Base-by-base conservation (phyloP, 2,797 vertebrate genomes). In the Enteromius mattozi region DNA sequence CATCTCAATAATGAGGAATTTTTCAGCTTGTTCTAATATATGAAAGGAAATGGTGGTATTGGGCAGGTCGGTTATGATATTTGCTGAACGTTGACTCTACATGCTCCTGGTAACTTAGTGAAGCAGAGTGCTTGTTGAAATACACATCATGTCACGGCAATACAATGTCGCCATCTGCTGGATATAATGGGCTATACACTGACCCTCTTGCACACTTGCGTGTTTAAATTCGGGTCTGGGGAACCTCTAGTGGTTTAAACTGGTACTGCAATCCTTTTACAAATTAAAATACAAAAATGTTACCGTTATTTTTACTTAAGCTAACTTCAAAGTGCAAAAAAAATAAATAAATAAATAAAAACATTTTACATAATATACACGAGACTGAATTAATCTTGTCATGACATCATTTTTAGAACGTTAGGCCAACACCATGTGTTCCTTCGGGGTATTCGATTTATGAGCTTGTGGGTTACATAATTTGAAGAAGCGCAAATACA, bases 111-210 rank as follows among this genome's bases (percentile, higher is more conserved):
- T 47, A 33, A n/a, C 4, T 24, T n/a, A 17, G 24, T 30, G 5
- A n/a, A 61, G 65, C 14, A 17, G 4, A 59, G 27, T 33, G 17
- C 17, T 13, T 77, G 51, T n/a, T 1, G n/a, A 33, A 70, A 2
- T 10, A 6, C 17, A 51, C 33, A 13, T 42, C 21, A 30, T n/a
- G 33, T 61, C 37, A 49, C 6, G 27, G 83, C 54, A 27, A 78
- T 77, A 59, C 66, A 78, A 7, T 63, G 68, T 42, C 65, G 74
- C 54, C 21, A 80, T 63, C 56, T 66, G 45, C 40, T 80, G 80
- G 84, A 42, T 40, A 17, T 13, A 85, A 42, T 40, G 66, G 59
- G 21, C 19, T 56, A 37, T 68, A 63, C 42, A 71, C 13, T 17
- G 24, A 42, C 24, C 6, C n/a, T 49, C 14, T 49, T 14, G 45